A percentile compares a stretch with the other conserved stretches of the same genome.
These are phyloP conservation scores for Litoditis marina DNA, from an alignment of 2,888 invertebrate genomes.

Conservation along the genomic window DNA sequence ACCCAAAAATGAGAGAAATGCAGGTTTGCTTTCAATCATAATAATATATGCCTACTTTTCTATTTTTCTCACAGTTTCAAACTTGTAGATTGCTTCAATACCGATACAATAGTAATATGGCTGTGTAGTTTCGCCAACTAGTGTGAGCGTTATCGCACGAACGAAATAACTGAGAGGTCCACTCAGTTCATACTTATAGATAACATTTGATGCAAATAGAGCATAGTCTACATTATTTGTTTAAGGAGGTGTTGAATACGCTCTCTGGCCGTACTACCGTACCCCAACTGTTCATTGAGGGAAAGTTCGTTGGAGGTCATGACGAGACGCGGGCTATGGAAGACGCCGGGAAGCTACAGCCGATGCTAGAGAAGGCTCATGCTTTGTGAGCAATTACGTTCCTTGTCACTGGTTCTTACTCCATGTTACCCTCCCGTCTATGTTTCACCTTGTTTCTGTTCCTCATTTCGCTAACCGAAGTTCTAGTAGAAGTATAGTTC, in stretches of 20 bases:
- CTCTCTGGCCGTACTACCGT: constrained; percentile 44
- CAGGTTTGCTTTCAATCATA: constrained; percentile 26
- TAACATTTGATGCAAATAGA: not conserved
- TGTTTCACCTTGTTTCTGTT: no score
- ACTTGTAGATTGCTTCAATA: no score
- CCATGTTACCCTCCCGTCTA: no score
- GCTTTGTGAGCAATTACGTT: constrained; percentile 23
- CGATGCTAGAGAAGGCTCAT: constrained; percentile 33
- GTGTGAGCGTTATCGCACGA: no score
- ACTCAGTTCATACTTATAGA: not conserved
- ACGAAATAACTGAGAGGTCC: not conserved
- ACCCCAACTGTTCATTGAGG: constrained; percentile 47
- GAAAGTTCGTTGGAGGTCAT: constrained; percentile 45
- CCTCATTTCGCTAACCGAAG: no score
- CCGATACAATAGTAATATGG: no score
- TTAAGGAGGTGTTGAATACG: constrained; percentile 39
- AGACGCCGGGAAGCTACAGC: constrained; percentile 32
- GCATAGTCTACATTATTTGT: not conserved
- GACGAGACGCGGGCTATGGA: constrained; percentile 37
- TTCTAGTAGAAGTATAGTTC: no score
- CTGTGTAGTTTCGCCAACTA: no score
- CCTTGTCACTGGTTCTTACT: no score
- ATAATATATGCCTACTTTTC: not conserved
- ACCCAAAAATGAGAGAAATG: constrained; percentile 39
- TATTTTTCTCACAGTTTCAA: not conserved